A percentile compares a stretch with the other conserved stretches of the same genome.
phyloP scores from a whole-genome alignment of 2,888 invertebrate species.

The Megastigmus dorsalis region DNA sequence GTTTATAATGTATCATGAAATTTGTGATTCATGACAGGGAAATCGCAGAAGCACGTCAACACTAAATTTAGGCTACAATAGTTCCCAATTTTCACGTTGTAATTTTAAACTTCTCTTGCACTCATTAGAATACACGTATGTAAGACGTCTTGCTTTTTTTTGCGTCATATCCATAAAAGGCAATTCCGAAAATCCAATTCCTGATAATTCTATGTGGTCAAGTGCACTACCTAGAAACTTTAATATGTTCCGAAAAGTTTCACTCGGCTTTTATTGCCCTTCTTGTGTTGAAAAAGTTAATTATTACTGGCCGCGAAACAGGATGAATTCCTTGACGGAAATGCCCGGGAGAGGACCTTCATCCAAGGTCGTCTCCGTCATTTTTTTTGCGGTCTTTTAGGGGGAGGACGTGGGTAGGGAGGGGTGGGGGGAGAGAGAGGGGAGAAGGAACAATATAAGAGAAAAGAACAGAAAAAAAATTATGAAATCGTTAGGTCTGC shows the following conservation, averaged over 20 bases:
- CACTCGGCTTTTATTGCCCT: conserved; percentile 13
- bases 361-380: conserved; percentile 36
- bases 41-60: too few relatives aligned
- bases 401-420: neutral
- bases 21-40: too few relatives aligned
- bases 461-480: conserved; percentile 11
- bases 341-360: conserved; percentile 41
- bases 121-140: too few relatives aligned
- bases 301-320: conserved; percentile 21
- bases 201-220: neutral
- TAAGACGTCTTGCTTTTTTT: too few relatives aligned
- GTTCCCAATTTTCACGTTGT: too few relatives aligned
- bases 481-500: conserved; percentile 40
- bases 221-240: conserved; percentile 10
- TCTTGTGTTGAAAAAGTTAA: conserved; percentile 28
- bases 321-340: conserved; percentile 33
- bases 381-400: conserved; percentile 15
- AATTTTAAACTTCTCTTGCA: too few relatives aligned
- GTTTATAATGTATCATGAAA: too few relatives aligned
- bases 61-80: too few relatives aligned
- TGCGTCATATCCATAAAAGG: neutral
- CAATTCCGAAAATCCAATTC: neutral
- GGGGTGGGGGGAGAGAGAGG: neutral
- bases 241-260: conserved; percentile 21
- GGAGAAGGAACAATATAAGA: conserved; percentile 12